Evolutionary conservation across 2,797 vertebrate species (phyloP), one percentile per base, ranked within the genome.

Genomic region (Leptodactylus fallax): DNA sequence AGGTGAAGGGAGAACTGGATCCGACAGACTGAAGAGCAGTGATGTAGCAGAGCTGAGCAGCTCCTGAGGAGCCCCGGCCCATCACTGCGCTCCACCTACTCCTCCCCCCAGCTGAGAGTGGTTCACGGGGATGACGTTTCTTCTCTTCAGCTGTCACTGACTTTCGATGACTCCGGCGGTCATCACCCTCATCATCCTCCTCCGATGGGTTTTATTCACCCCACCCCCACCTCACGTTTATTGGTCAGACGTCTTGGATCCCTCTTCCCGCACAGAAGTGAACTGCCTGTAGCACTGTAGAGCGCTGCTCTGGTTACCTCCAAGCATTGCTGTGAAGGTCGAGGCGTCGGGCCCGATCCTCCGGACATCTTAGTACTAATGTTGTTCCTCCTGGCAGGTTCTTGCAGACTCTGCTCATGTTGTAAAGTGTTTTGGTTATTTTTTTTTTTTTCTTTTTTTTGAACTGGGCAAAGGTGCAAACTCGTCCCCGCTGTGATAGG

Each of bases 1-100:
- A 95, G 93, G 95, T 95, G 97, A 98, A 93, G 94, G 95, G 94
- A 94, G 94, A 91, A 94, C 95, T 85, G 87, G 91, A 92, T 92
- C 96, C 88, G 97, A 98, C 93, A 92, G 93, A 92, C 96, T 94
- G 92, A 95, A 96, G 93, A 92, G 96, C 87, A 94, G 96, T 89
- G 96, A 97, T 87, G 94, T 95, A 91, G 95, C 96, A 88, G 94
- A 96, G 92, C 94, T 94, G 94, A 97, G 96, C 94, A 96, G 96
- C 92, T 97, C 97, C 95, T 98, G 97, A 98, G 95, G 92, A 91
- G 88, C 85, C 79, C 88, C 81, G 82, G 56, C 49, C 79, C 76
- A n/a, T n/a, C n/a, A n/a, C n/a, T n/a, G n/a, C n/a, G n/a, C n/a
- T n/a, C n/a, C 61, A 80, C 90, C 86, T 2, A 36, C 36, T 8